Evolutionary conservation across 2,113 vertebrate genomes (phyloP), one percentile per base, ranked within the genome.

Genomic region (Sakesphorus luctuosus): DNA sequence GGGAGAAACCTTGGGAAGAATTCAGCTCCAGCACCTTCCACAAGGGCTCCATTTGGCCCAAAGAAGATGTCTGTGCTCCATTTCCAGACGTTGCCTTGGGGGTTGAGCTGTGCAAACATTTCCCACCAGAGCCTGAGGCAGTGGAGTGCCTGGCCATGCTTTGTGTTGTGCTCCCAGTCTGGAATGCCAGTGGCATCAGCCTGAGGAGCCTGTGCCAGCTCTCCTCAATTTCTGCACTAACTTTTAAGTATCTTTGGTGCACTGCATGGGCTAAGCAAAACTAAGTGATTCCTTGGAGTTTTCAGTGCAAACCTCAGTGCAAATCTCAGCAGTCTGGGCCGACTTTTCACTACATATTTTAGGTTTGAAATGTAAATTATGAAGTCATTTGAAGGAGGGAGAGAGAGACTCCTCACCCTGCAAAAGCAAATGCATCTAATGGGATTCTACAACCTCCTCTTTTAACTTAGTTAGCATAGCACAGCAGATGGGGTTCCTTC

Each of bases 1-100:
- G 93, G 88, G 91, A 73, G 84, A 91, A 87, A 63, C 74, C 82
- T 74, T 88, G 84, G 84, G 93, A 85, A 76, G 75, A 55, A 74
- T 83, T 91, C 82, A 67, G 90, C 74, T 87, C 91, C 49, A 7
- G 61, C 43, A 26, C 66, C 50, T 84, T 61, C 29, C 84, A 58
- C 87, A 11, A 63, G 74, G 63, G 77, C 75, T 89, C 58, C 40
- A 84, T 91, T 95, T 74, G 38, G 63, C 91, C 87, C 75, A 28
- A 9, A 84, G 69, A 77, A 66, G 67, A 25, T 24, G 33, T 7
- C 0, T 1, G 55, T 31, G 74, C 35, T 61, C 13, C 14, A 16
- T 29, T 74, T 71, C 75, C 87, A 83, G 40, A 58, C 0, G 0
- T 11, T 62, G 53, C 75, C 78, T 59, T 46, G 46, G 33, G 66